Percentiles rank a stretch among this genome's conserved stretches.
phyloP scores from a whole-genome alignment of 2,888 invertebrate genomes.

The Hydrotaea diabolus region DNA sequence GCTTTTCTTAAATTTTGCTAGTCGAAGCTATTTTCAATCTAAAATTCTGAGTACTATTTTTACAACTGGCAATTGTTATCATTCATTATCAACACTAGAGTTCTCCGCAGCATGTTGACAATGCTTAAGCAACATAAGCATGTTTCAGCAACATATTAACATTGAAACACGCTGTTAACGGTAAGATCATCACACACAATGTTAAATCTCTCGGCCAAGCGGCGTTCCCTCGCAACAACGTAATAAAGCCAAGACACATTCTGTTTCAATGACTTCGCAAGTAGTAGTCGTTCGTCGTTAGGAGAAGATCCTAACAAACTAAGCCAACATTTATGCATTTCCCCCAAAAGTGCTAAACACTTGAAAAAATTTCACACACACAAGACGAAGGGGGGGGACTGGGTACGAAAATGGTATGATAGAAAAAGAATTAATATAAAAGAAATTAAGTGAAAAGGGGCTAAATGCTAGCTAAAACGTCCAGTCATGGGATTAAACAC shows the following conservation, averaged over 20 bases:
- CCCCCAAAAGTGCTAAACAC: constrained; percentile 46
- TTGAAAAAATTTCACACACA: constrained; percentile 48
- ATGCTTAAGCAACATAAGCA: constrained; percentile 46
- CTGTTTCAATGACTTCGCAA: constrained; percentile 20
- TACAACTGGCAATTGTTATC: too few species aligned
- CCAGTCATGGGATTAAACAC: too few species aligned
- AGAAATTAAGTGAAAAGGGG: too few species aligned
- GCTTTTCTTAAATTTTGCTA: too few species aligned
- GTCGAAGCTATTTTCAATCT: too few species aligned
- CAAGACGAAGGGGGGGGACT: not conserved
- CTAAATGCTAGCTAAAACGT: too few species aligned
- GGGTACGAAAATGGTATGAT: too few species aligned
- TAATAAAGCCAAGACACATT: not conserved
- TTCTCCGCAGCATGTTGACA: constrained; percentile 62
- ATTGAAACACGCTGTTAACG: constrained; percentile 30
- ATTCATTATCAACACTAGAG: too few species aligned
- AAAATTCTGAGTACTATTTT: too few species aligned
- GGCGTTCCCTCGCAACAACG: not conserved
- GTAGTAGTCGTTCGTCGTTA: constrained; percentile 33
- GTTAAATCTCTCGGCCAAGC: too few species aligned
- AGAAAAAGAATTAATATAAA: too few species aligned
- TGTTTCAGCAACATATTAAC: constrained; percentile 67
- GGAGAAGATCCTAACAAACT: not conserved
- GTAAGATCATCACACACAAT: not conserved
- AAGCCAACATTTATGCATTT: constrained; percentile 15